These are phyloP conservation scores for Gymnoscelis rufifasciata DNA, from an alignment of 2,888 invertebrate genomes.

Conservation along the genomic window DNA sequence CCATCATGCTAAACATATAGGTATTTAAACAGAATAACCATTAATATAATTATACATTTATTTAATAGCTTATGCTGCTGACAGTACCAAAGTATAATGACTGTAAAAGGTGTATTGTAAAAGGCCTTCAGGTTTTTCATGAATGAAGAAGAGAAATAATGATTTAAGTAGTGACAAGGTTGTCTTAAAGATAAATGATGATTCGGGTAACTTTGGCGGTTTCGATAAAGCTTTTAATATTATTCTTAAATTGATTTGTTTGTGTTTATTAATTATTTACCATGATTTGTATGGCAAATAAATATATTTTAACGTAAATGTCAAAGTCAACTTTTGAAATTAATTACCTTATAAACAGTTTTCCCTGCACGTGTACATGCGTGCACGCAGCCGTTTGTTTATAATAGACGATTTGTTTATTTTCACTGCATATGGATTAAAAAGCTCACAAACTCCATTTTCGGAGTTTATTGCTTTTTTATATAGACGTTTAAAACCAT, in stretches of 20 bases:
- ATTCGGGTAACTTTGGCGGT: not conserved
- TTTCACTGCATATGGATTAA: conserved; percentile 75
- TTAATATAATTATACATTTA: too few relatives aligned
- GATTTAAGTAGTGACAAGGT: conserved; percentile 11
- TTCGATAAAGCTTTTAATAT: not conserved
- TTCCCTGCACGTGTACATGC: conserved; percentile 38
- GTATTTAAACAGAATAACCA: too few relatives aligned
- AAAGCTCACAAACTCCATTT: conserved; percentile 69
- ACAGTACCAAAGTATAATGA: not conserved
- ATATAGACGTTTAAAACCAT: conserved; percentile 36
- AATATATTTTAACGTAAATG: too few relatives aligned
- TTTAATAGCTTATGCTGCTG: not conserved
- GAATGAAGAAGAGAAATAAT: not conserved
- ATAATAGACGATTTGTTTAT: conserved; percentile 66
- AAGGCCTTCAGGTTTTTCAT: conserved; percentile 3
- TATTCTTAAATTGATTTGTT: too few relatives aligned
- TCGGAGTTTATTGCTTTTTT: conserved; percentile 57
- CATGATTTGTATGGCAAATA: too few relatives aligned
- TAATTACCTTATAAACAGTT: too few relatives aligned
- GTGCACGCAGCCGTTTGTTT: conserved; percentile 56
- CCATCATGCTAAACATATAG: too few relatives aligned
- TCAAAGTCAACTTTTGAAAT: too few relatives aligned
- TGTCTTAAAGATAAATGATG: conserved; percentile 18
- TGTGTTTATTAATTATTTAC: too few relatives aligned
- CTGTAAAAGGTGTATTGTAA: not conserved